These are phyloP conservation scores for Chironomus striatipennis DNA, from an alignment of 1,140 invertebrate genomes.

Conservation along the genomic window DNA sequence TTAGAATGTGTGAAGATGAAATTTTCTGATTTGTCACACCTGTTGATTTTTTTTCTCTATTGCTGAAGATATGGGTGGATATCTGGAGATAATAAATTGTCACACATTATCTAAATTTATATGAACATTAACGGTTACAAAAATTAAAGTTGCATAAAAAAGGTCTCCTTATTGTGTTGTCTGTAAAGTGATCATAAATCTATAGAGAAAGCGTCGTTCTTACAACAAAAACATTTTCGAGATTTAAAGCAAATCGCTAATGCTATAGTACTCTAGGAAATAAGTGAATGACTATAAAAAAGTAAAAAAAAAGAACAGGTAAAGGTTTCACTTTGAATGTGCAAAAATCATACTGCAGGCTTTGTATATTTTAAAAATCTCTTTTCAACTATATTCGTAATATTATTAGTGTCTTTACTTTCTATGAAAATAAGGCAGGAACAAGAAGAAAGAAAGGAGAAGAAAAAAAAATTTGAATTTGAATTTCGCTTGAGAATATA, in stretches of 20 bases:
- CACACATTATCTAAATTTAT: too few relatives aligned
- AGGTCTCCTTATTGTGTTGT: too few relatives aligned
- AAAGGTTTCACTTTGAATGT: not conserved
- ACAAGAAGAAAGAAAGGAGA: constrained; percentile 5
- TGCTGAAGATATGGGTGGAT: not conserved
- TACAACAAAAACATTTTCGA: too few relatives aligned
- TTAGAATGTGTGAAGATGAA: not conserved
- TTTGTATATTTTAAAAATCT: not conserved
- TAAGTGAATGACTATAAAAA: not conserved
- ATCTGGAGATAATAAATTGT: too few relatives aligned
- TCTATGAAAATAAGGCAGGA: not conserved
- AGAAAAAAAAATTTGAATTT: not conserved
- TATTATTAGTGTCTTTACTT: constrained; percentile 5
- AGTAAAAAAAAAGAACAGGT: not conserved
- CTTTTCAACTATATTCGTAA: not conserved
- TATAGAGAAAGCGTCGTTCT: too few relatives aligned
- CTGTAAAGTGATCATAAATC: too few relatives aligned
- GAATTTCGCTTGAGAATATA: not conserved
- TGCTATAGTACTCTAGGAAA: not conserved
- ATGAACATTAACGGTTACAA: too few relatives aligned
- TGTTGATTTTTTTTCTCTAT: not conserved
- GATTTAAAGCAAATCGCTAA: too few relatives aligned
- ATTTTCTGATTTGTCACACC: not conserved
- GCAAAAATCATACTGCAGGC: constrained; percentile 1
- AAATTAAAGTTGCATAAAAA: too few relatives aligned